Base-by-base conservation (phyloP, 1,140 invertebrate genomes). In the Armadillidium nasatum region DNA sequence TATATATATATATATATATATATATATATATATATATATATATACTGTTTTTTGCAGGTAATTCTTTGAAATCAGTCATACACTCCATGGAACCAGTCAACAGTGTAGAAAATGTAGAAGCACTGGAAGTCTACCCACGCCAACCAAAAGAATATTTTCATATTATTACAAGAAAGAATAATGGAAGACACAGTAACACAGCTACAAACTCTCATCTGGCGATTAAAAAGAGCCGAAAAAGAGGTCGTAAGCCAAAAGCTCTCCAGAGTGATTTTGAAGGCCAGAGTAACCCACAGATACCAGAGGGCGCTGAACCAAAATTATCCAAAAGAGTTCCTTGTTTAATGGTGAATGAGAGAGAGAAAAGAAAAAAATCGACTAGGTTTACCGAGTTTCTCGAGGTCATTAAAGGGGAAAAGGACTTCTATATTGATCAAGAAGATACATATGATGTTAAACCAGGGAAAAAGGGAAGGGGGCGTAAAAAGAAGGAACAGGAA, bases 341-440 rank as follows among this genome's bases (percentile, higher is more conserved):
- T 15, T 46, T 79, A 6, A 79, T 79, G 78, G 75, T 79, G 0
- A 73, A 79, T 13, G 60, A 79, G 15, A 71, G 78, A 45, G 72
- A 76, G 45, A 79, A 76, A 44, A 68, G 78, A 66, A 76, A 79
- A 23, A 74, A 74, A n/a, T 79, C 78, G 7, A 66, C 21, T 0
- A 79, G 76, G 43, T 79, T 79, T 60, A 76, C 70, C n/a, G 76
- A 66, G 22, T 79, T 76, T 33, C 50, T 79, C 10, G 75, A 79
- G 19, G 78, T 79, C 44, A 21, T 79, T 11, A 79, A 74, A 23
- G 78, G 78, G 11, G 78, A 79, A 44, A 79, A 76, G 43, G 78
- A 79, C 6, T 79, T 79, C 50, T 79, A 79, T 44, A 79, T 79
- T 22, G 75, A 76, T n/a, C 74, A 76, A 21, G 78, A 79, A 60